Conservation (phyloP, 2,113 vertebrate species). For the Mohoua ochrocephala region DNA sequence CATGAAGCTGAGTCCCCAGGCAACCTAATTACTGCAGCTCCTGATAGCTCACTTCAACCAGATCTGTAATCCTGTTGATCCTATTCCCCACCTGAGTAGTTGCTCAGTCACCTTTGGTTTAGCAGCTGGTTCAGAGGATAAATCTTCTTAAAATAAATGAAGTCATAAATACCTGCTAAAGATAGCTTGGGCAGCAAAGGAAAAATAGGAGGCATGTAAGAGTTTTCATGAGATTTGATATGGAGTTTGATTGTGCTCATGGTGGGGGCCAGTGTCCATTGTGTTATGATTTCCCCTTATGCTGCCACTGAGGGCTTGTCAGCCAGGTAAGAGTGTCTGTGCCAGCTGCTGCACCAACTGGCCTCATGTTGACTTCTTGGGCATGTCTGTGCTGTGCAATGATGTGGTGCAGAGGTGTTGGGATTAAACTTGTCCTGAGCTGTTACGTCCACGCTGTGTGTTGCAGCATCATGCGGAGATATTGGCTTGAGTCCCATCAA, state of each 20-base stretch:
- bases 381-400: background rate
- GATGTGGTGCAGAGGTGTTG: background rate
- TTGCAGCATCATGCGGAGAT: rapidly evolving
- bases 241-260: background rate
- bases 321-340: background rate
- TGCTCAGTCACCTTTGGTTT: background rate
- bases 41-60: background rate
- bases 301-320: background rate
- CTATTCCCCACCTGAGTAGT: background rate
- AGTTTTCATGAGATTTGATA: background rate
- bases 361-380: background rate
- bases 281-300: background rate
- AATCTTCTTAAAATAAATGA: background rate
- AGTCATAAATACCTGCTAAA: background rate
- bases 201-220: background rate
- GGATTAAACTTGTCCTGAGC: background rate
- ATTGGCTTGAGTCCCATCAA: background rate
- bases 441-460: background rate
- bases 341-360: background rate
- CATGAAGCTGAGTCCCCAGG: background rate
- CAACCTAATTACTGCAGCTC: background rate
- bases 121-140: background rate
- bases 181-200: background rate
- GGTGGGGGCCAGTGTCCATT: background rate
- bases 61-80: background rate